phyloP scores from a whole-genome alignment of 2,797 vertebrate species.

The Rhinatrema bivittatum region DNA sequence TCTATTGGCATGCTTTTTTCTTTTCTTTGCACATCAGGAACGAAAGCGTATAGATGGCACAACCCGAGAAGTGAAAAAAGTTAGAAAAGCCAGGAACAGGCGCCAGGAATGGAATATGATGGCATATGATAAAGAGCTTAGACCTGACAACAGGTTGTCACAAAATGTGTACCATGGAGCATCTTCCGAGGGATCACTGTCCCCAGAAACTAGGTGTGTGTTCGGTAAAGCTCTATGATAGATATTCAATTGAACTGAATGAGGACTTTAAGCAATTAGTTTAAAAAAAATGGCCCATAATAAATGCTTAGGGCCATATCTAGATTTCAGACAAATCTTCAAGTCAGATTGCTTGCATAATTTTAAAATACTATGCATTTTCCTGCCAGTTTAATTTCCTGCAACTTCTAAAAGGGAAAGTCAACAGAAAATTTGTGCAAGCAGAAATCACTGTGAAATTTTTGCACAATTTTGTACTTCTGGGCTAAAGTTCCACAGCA shows the following conservation, averaged over 20 bases:
- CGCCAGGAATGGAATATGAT: slow-evolving; percentile 99
- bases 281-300: too few species aligned
- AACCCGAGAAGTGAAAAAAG: slow-evolving; percentile 96
- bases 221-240: slow-evolving; percentile 12
- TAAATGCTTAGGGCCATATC: too few species aligned
- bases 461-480: too few species aligned
- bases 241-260: not conserved
- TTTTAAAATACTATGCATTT: too few species aligned
- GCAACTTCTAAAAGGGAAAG: too few species aligned
- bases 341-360: too few species aligned
- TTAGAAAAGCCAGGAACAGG: slow-evolving; percentile 96
- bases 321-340: too few species aligned
- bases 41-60: slow-evolving; percentile 93
- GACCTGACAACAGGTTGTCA: slow-evolving; percentile 87
- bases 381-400: too few species aligned
- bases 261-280: too few species aligned
- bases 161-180: slow-evolving; percentile 85
- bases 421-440: too few species aligned
- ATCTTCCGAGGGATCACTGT: slow-evolving; percentile 91
- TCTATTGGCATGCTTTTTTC: slow-evolving; percentile 50
- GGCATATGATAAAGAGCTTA: slow-evolving; percentile 97
- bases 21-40: slow-evolving; percentile 69
- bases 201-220: slow-evolving; percentile 89
- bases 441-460: too few species aligned
- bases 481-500: too few species aligned